These are phyloP conservation scores for Cephonodes hylas DNA, from an alignment of 2,888 invertebrate species.

Conservation along the genomic window DNA sequence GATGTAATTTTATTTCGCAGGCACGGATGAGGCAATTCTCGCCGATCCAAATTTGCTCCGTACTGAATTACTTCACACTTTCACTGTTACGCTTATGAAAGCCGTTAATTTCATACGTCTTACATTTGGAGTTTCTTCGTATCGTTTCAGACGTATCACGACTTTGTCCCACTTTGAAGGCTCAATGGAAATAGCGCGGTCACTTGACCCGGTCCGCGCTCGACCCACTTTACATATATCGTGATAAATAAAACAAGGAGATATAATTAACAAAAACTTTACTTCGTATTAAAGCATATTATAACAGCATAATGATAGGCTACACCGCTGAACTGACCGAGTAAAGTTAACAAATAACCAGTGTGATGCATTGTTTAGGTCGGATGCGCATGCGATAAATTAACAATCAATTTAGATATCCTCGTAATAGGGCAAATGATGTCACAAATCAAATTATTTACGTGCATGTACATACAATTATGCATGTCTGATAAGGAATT, in stretches of 20 bases:
- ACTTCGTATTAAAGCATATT: slow-evolving; percentile 59
- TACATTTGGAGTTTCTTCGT: neutral
- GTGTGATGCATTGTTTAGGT: neutral
- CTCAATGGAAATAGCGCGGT: slow-evolving; percentile 19
- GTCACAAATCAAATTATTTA: neutral
- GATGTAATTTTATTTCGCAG: slow-evolving; percentile 5
- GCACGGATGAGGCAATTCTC: neutral
- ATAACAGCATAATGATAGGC: slow-evolving; percentile 51
- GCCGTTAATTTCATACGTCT: neutral
- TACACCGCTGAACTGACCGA: slow-evolving; percentile 40
- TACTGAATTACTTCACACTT: neutral
- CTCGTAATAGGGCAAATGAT: neutral
- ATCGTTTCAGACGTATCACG: neutral
- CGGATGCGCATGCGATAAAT: neutral
- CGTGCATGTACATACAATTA: neutral
- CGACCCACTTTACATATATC: neutral
- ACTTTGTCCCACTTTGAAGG: slow-evolving; percentile 4
- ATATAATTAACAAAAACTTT: slow-evolving; percentile 61
- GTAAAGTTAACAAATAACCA: slow-evolving; percentile 35
- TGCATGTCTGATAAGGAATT: neutral
- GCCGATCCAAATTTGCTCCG: neutral
- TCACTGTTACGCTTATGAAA: neutral
- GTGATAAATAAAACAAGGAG: slow-evolving; percentile 34
- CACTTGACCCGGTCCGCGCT: neutral
- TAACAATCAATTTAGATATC: neutral